These are phyloP conservation scores for Falco columbarius DNA, from an alignment of 2,797 vertebrate genomes.

Conservation along the genomic window DNA sequence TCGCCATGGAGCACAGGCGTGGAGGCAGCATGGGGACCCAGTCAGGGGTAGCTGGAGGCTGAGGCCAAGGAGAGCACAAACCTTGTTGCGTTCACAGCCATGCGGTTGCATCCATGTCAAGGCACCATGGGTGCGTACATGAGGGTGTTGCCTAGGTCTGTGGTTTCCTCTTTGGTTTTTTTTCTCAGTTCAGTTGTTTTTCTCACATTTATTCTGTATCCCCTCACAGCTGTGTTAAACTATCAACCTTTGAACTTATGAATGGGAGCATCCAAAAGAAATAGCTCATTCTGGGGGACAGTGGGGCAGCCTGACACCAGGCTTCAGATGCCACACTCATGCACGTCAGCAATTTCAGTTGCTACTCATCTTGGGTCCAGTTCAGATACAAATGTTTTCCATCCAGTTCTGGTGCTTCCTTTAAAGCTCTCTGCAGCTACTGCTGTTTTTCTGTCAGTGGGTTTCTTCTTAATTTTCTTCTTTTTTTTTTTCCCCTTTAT, in stretches of 20 bases:
- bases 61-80: background rate
- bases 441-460: background rate
- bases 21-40: background rate
- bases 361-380: rapidly evolving
- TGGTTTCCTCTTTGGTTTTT: background rate
- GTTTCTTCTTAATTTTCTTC: background rate
- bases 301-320: background rate
- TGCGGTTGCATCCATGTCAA: background rate
- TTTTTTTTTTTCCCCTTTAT: background rate
- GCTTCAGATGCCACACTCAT: background rate
- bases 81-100: background rate
- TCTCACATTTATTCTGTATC: background rate
- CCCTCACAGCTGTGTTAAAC: background rate
- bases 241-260: background rate
- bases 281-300: background rate
- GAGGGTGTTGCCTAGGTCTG: background rate
- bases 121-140: rapidly evolving
- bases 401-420: background rate
- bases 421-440: background rate
- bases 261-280: background rate
- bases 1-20: background rate
- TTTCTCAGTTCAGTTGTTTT: background rate
- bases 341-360: background rate
- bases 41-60: background rate
- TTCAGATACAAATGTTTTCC: background rate